phyloP scores from a whole-genome alignment of 2,888 invertebrate genomes.

The Gnatocerus cornutus region DNA sequence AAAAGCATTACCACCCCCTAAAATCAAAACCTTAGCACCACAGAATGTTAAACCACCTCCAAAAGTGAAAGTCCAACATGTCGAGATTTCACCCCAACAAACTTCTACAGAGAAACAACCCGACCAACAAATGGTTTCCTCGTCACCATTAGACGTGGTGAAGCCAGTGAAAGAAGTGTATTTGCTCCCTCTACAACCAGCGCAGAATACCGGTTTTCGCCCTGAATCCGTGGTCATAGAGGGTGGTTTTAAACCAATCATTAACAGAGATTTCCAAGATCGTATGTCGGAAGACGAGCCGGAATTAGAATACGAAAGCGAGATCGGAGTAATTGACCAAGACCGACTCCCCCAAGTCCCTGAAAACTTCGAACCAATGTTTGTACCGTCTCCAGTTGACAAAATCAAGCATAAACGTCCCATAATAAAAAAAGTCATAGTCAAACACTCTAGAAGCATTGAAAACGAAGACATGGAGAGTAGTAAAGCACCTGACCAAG shows the following conservation, averaged over 20 bases:
- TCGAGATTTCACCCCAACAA: slow-evolving; percentile 66
- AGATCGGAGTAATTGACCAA: slow-evolving; percentile 67
- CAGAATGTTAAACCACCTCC: slow-evolving; percentile 16
- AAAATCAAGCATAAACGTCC: slow-evolving; percentile 71
- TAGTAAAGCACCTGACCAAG: slow-evolving; percentile 59
- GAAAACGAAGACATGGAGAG: slow-evolving; percentile 4
- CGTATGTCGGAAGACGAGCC: slow-evolving; percentile 69
- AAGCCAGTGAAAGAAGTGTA: slow-evolving; percentile 30
- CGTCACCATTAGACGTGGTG: slow-evolving; percentile 29
- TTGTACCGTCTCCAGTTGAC: slow-evolving; percentile 85
- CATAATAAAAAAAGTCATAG: slow-evolving; percentile 54
- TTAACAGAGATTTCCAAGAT: slow-evolving; percentile 74
- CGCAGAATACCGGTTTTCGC: slow-evolving; percentile 73
- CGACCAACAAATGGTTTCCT: slow-evolving; percentile 58
- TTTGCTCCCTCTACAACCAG: not conserved
- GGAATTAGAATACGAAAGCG: slow-evolving; percentile 72
- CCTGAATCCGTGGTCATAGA: slow-evolving; percentile 88
- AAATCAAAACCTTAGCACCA: not conserved
- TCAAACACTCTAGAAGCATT: slow-evolving; percentile 52
- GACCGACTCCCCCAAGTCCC: slow-evolving; percentile 72
- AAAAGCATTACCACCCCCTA: not conserved
- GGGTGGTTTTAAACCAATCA: slow-evolving; percentile 88
- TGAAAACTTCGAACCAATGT: slow-evolving; percentile 85
- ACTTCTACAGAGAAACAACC: slow-evolving; percentile 66
- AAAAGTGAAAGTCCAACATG: slow-evolving; percentile 52